A percentile compares a stretch with the other conserved stretches of the same genome.
phyloP scores from a whole-genome alignment of 2,888 invertebrate species.

The Endotricha flammealis region DNA sequence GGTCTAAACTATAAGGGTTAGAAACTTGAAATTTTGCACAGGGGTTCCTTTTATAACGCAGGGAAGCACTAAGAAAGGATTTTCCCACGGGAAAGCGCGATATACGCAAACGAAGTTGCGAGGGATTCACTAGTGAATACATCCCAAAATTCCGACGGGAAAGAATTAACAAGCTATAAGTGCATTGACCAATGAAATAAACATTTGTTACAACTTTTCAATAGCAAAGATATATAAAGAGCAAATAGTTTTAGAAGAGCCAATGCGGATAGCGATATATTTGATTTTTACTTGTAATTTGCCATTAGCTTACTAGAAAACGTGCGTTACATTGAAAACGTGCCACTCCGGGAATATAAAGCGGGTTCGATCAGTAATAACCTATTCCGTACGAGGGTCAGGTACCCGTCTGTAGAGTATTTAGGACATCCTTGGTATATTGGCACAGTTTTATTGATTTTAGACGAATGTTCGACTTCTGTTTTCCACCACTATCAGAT shows the following conservation, averaged over 20 bases:
- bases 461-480: constrained; percentile 1
- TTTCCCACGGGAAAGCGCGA: too few relatives aligned
- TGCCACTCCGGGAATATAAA: constrained; percentile 30
- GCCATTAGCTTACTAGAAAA: constrained; percentile 25
- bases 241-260: constrained; percentile 2
- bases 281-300: constrained; percentile 23
- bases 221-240: too few relatives aligned
- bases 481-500: not conserved
- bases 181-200: too few relatives aligned
- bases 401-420: constrained; percentile 24
- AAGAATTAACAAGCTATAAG: too few relatives aligned
- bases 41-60: too few relatives aligned
- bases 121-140: too few relatives aligned
- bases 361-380: constrained; percentile 28
- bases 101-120: too few relatives aligned
- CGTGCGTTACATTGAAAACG: constrained; percentile 31
- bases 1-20: too few relatives aligned
- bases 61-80: too few relatives aligned
- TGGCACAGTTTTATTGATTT: constrained; percentile 8
- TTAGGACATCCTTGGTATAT: constrained; percentile 13
- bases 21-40: too few relatives aligned
- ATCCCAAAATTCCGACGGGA: too few relatives aligned
- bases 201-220: too few relatives aligned
- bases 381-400: constrained; percentile 28
- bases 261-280: constrained; percentile 17